phyloP scores from a whole-genome alignment of 2,113 vertebrate genomes.

The Plecturocebus donacophilus region DNA sequence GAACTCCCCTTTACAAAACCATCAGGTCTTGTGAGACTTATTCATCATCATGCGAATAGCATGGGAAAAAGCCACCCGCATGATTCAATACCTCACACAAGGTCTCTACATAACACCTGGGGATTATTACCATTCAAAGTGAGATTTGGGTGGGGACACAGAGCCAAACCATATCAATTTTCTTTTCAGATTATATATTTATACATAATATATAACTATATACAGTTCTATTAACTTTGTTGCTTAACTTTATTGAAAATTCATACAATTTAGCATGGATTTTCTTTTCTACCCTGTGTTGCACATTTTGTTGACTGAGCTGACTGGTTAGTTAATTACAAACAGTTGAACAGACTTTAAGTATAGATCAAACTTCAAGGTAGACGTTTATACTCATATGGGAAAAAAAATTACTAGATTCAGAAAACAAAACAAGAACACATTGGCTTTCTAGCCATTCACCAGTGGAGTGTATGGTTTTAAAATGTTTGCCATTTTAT shows the following conservation, averaged over 20 bases:
- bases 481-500: neutral
- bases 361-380: neutral
- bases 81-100: no score
- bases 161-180: neutral
- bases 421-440: neutral
- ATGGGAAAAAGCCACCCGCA: no score
- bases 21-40: no score
- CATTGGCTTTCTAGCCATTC: neutral
- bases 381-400: neutral
- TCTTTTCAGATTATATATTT: neutral
- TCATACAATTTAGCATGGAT: neutral
- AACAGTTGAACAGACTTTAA: neutral
- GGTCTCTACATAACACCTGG: no score
- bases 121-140: no score
- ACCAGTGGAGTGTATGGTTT: neutral
- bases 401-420: neutral
- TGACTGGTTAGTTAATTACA: neutral
- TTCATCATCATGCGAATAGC: no score
- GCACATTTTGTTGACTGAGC: neutral
- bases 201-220: neutral
- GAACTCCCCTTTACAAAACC: no score
- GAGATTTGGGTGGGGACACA: no score
- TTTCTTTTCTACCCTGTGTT: neutral
- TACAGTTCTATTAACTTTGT: neutral
- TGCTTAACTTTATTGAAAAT: neutral